Conservation (phyloP, 2,888 invertebrate species). For the Dicycla oo region DNA sequence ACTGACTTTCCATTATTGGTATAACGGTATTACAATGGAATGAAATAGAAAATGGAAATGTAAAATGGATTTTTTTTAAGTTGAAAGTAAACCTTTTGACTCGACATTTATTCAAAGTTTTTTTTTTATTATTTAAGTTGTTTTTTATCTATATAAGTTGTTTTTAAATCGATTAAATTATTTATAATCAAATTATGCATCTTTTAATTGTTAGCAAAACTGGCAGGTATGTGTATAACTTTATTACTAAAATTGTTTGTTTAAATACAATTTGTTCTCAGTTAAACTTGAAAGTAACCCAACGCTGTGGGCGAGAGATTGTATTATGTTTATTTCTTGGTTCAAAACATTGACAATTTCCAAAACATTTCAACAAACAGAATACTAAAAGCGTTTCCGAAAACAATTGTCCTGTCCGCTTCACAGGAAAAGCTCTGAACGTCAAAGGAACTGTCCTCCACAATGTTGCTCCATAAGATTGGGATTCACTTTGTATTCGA, state of each 20-base stretch:
- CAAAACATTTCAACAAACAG: slow-evolving; percentile 8
- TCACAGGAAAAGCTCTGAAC: slow-evolving; percentile 5
- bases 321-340: neutral
- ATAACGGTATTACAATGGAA: slow-evolving; percentile 42
- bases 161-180: slow-evolving; percentile 3
- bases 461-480: slow-evolving; percentile 9
- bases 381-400: slow-evolving; percentile 8
- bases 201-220: neutral
- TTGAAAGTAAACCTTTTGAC: neutral
- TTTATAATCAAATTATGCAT: neutral
- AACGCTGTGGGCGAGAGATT: neutral
- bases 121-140: neutral
- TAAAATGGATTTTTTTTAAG: slow-evolving; percentile 13
- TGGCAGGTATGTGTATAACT: neutral
- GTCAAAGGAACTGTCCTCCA: slow-evolving; percentile 35
- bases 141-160: slow-evolving; percentile 5
- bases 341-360: slow-evolving; percentile 7
- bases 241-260: neutral
- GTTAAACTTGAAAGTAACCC: neutral
- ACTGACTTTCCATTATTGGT: slow-evolving; percentile 52
- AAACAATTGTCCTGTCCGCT: slow-evolving; percentile 17
- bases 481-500: slow-evolving; percentile 33
- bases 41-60: slow-evolving; percentile 39
- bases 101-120: neutral
- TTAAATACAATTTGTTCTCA: neutral